A percentile compares a stretch with the other conserved stretches of the same genome.
phyloP scores from a whole-genome alignment of 2,113 vertebrate genomes.

The Takifugu flavidus region DNA sequence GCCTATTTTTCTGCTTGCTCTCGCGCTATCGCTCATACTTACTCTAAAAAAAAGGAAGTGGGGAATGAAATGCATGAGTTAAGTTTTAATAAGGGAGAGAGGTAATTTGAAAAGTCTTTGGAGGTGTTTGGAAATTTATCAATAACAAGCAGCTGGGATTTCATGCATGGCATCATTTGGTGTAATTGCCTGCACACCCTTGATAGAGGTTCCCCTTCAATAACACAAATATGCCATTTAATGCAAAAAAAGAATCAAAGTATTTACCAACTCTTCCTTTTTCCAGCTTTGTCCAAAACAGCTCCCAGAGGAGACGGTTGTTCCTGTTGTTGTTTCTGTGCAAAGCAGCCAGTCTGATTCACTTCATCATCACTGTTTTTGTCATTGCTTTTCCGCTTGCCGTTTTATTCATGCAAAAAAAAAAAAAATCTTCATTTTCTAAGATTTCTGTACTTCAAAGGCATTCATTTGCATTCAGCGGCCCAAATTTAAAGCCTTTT shows the following conservation, averaged over 20 bases:
- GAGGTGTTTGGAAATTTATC: constrained; percentile 79
- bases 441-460: constrained; percentile 58
- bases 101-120: constrained; percentile 80
- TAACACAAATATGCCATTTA: constrained; percentile 72
- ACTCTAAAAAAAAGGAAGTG: constrained; percentile 21
- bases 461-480: constrained; percentile 56
- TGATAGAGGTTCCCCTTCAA: constrained; percentile 77
- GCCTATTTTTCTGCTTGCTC: constrained; percentile 45
- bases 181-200: constrained; percentile 80
- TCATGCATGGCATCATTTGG: constrained; percentile 78
- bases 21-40: constrained; percentile 34
- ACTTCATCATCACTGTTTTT: constrained; percentile 29
- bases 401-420: constrained; percentile 26
- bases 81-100: constrained; percentile 77
- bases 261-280: constrained; percentile 47
- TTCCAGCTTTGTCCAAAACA: constrained; percentile 30
- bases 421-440: constrained; percentile 42
- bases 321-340: constrained; percentile 39
- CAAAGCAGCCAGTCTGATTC: constrained; percentile 27
- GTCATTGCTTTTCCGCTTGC: constrained; percentile 13
- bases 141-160: constrained; percentile 80
- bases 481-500: constrained; percentile 53
- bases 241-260: constrained; percentile 60
- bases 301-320: constrained; percentile 33
- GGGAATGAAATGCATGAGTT: constrained; percentile 70